These are phyloP conservation scores for Donacobius atricapilla DNA, from an alignment of 2,113 vertebrate genomes.

Conservation along the genomic window DNA sequence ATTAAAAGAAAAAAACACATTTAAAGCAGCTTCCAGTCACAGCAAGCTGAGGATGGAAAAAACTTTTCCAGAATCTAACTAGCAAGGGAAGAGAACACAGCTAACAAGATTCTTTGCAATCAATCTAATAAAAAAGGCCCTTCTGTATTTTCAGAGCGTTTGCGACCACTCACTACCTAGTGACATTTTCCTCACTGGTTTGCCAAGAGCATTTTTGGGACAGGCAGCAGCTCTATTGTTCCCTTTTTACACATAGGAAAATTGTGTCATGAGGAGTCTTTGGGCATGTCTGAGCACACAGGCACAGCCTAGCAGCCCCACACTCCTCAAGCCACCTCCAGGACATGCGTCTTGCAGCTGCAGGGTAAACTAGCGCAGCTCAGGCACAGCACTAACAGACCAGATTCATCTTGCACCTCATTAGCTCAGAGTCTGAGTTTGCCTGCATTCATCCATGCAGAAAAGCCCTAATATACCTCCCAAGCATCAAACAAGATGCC, in stretches of 20 bases:
- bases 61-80: not conserved
- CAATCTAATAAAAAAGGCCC: not conserved
- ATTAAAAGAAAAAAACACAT: not conserved
- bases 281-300: not conserved
- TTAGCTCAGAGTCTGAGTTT: not conserved
- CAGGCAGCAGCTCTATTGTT: not conserved
- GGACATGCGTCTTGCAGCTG: not conserved
- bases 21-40: not conserved
- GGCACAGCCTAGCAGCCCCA: not conserved
- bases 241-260: not conserved
- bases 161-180: not conserved
- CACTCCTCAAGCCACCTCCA: not conserved
- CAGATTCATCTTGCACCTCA: not conserved
- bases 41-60: not conserved
- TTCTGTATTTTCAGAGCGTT: not conserved
- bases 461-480: not conserved
- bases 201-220: not conserved
- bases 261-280: not conserved
- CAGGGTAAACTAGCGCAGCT: not conserved
- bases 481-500: not conserved
- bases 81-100: not conserved
- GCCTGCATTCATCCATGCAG: not conserved
- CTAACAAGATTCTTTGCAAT: not conserved
- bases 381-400: not conserved
- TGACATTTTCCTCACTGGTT: not conserved